These are phyloP conservation scores for Trachelus iudaicus DNA, from an alignment of 2,888 invertebrate species.

Conservation along the genomic window DNA sequence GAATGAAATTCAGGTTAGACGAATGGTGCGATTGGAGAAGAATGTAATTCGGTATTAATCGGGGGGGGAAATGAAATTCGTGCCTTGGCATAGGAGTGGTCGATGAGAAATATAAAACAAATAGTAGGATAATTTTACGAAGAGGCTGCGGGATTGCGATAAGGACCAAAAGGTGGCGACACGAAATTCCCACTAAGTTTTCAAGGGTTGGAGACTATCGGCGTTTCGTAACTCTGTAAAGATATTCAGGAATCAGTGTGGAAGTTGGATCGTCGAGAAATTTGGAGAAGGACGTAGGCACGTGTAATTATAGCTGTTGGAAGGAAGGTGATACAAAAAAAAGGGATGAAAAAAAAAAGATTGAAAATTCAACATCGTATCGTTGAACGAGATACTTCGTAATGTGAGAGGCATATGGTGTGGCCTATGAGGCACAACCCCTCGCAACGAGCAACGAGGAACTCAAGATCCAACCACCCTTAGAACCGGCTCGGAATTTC, in stretches of 20 bases:
- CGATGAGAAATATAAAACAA: conserved; percentile 21
- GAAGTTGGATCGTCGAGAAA: neutral
- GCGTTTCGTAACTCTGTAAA: neutral
- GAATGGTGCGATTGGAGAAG: neutral
- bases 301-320: neutral
- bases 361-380: neutral
- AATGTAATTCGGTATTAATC: neutral
- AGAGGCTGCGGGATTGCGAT: conserved; percentile 16
- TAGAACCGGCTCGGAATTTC: conserved; percentile 33
- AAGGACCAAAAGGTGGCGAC: conserved; percentile 6
- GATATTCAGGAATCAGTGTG: neutral
- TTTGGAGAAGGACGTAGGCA: neutral
- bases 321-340: neutral
- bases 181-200: neutral
- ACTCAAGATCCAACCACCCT: conserved; percentile 13
- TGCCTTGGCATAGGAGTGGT: conserved; percentile 12
- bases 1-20: neutral
- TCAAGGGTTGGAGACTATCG: neutral
- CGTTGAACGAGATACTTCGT: conserved; percentile 22
- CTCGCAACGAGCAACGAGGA: conserved; percentile 1
- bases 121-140: conserved; percentile 20
- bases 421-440: conserved; percentile 24
- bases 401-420: conserved; percentile 49
- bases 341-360: no score
- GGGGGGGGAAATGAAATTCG: neutral